A percentile compares a stretch with the other conserved stretches of the same genome.
phyloP scores from a whole-genome alignment of 92 coral and sea anemone species.

The Siderastrea siderea region DNA sequence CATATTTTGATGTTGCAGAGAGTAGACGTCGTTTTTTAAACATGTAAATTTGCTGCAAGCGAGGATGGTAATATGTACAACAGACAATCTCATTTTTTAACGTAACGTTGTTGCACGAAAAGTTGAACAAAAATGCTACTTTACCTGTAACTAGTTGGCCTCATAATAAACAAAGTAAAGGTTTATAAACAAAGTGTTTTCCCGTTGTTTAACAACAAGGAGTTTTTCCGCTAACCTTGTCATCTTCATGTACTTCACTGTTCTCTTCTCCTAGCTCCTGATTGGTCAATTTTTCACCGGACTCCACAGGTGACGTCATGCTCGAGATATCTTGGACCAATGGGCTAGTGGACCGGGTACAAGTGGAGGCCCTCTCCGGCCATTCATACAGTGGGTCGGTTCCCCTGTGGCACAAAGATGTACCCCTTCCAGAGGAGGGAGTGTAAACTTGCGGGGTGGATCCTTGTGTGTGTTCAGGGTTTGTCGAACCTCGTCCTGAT shows the following conservation, averaged over 20 bases:
- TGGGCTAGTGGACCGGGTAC: conserved; percentile 75
- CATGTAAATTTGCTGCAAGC: no score
- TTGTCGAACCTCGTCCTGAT: conserved; percentile 40
- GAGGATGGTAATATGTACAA: no score
- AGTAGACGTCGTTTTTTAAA: no score
- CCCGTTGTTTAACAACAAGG: neutral
- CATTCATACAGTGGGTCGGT: conserved; percentile 81
- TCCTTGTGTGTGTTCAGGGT: conserved; percentile 14
- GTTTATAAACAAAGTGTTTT: neutral
- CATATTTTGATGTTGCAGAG: no score
- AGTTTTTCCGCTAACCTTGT: conserved; percentile 1
- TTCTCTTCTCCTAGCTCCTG: conserved; percentile 9
- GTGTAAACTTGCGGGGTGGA: conserved; percentile 44
- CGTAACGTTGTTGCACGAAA: no score
- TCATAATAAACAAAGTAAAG: neutral
- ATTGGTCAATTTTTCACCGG: conserved; percentile 15
- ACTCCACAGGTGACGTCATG: conserved; percentile 40
- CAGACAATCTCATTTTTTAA: no score
- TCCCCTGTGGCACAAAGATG: conserved; percentile 71
- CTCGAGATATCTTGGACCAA: neutral
- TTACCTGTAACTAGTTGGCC: no score
- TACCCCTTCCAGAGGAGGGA: conserved; percentile 78
- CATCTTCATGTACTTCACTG: neutral
- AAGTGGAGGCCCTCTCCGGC: conserved; percentile 70
- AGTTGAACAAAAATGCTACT: no score